Base-by-base conservation (phyloP, 2,888 invertebrate genomes). In the Dynastes hyllus region DNA sequence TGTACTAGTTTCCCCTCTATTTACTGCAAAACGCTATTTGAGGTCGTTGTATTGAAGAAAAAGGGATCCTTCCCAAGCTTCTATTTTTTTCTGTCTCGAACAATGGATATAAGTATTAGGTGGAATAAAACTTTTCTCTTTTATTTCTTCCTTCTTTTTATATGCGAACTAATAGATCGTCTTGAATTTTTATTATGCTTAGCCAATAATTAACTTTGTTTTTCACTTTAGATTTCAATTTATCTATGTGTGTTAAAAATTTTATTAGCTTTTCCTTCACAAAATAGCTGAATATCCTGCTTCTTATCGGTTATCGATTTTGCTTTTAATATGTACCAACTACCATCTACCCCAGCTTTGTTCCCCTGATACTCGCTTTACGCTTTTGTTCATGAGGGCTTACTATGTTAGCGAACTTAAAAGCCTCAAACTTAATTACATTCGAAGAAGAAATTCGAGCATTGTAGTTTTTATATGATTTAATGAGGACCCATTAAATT, bases 41-140 rank as follows among this genome's bases (percentile, higher is more conserved):
- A 78, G 66, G 78, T 78, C 78, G 71, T 71, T 37, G 63, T 73
- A 65, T 78, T 78, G 78, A 78, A 71, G 78, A 78, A 71, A 71
- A 45, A 27, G 65, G 63, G 51, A 70, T 29, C 70, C 53, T 22
- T 53, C 16, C 66, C 53, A 77, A 77, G 58, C 37, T 66, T 32
- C 53, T 37, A 27, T 77, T 16, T 37, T 66, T 67, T 66, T 77
- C 61, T 75, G 61, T 22, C 73, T 75, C n/a, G 73, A 75, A 75
- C 40, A 45, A 63, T 13, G 11, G 37, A 16, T 8, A 66, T 40
- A 37, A 4, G 37, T 37, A 66, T 8, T 55, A 69, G 50, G 29
- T 51, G 16, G 22, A 69, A 69, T 51, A 51, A 69, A 69, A 51
- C 69, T 69, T 51, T 69, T 66, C 13, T 16, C 13, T 22, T 50